phyloP scores from a whole-genome alignment of 1,140 invertebrate species.

The Drosophila rhopaloa region DNA sequence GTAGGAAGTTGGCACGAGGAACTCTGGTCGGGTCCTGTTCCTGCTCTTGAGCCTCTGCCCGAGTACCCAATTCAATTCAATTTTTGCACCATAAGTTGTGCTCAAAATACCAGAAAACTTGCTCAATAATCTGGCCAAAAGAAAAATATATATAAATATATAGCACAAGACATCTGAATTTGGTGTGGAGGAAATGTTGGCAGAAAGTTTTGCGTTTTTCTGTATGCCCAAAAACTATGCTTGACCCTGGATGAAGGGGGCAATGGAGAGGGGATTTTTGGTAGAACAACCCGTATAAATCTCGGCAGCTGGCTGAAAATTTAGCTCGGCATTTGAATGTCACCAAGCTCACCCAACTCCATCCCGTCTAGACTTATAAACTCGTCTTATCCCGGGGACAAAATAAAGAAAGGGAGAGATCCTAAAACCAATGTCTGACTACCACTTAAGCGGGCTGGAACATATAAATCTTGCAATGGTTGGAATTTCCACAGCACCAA shows the following conservation, averaged over 20 bases:
- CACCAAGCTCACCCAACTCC: conserved; percentile 46
- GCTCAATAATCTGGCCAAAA: conserved; percentile 68
- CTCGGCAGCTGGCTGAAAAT: conserved; percentile 53
- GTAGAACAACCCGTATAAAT: conserved; percentile 60
- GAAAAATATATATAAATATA: conserved; percentile 59
- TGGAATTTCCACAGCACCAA: conserved; percentile 63
- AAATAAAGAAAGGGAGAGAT: conserved; percentile 3
- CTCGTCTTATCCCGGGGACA: conserved; percentile 55
- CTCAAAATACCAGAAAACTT: conserved; percentile 79
- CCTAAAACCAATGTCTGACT: conserved; percentile 78
- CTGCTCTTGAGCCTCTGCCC: conserved; percentile 35
- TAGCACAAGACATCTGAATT: conserved; percentile 64
- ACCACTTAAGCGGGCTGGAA: conserved; percentile 76
- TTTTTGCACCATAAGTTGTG: conserved; percentile 80
- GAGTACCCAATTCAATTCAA: conserved; percentile 70
- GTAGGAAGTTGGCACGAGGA: conserved; percentile 75
- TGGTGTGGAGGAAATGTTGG: conserved; percentile 46
- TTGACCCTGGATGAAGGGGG: conserved; percentile 32
- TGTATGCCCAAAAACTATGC: not conserved
- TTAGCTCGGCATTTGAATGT: conserved; percentile 73
- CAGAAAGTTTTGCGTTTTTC: conserved; percentile 14
- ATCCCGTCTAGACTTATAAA: conserved; percentile 73
- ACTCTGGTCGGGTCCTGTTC: conserved; percentile 33
- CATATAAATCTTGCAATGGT: conserved; percentile 80
- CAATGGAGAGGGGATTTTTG: not conserved